Evolutionary conservation across 1,140 invertebrate genomes (phyloP).

Genomic region (Hyposmocoma kahamanoa): DNA sequence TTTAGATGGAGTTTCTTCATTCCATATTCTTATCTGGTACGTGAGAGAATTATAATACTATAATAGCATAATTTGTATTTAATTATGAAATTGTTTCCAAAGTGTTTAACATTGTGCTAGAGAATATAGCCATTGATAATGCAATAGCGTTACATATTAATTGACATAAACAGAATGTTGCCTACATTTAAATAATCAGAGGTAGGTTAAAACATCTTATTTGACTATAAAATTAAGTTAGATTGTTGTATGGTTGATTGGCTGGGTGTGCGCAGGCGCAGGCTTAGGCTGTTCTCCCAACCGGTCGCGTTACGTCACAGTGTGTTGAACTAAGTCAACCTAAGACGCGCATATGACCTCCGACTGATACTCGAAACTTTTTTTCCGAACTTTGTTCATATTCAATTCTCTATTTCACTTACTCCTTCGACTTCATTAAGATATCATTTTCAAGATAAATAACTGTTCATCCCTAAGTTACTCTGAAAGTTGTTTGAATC

Average conservation of each 20-base stretch:
- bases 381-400: too few species aligned
- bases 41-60: constrained; percentile 3
- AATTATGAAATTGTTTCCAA: constrained; percentile 5
- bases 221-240: neutral
- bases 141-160: neutral
- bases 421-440: too few species aligned
- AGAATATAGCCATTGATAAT: neutral
- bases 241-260: neutral
- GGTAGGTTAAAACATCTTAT: too few species aligned
- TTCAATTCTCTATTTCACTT: too few species aligned
- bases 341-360: constrained; percentile 39
- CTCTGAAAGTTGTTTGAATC: too few species aligned
- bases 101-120: neutral
- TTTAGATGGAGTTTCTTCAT: constrained; percentile 12
- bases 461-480: too few species aligned
- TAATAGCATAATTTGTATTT: constrained; percentile 1
- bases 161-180: neutral
- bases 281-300: too few species aligned
- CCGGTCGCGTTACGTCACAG: constrained; percentile 45
- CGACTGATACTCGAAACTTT: constrained; percentile 14
- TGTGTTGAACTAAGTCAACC: constrained; percentile 29
- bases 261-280: too few species aligned
- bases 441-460: too few species aligned
- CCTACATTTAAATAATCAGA: neutral
- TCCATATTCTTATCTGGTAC: neutral